phyloP scores from a whole-genome alignment of 2,888 invertebrate species.

The Hipparchia sbordonii region DNA sequence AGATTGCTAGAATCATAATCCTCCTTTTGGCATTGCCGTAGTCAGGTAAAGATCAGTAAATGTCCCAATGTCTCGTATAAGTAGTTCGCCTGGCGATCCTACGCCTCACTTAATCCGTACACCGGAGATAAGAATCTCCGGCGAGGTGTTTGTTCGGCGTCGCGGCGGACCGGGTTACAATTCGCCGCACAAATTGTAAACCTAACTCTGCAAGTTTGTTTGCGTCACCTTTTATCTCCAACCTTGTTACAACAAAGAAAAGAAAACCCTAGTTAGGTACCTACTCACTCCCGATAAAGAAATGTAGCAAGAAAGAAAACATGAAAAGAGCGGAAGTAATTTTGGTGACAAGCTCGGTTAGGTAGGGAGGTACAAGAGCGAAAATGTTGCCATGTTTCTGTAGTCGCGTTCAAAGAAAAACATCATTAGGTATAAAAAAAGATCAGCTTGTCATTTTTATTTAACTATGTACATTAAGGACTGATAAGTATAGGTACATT shows the following conservation, averaged over 20 bases:
- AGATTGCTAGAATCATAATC: no score
- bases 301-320: conserved; percentile 7
- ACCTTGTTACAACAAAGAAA: not conserved
- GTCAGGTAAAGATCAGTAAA: no score
- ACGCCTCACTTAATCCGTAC: conserved; percentile 3
- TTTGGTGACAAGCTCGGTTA: not conserved
- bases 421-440: not conserved
- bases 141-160: conserved; percentile 10
- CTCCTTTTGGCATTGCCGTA: no score
- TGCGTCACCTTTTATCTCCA: conserved; percentile 12
- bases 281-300: not conserved
- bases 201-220: not conserved
- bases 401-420: not conserved
- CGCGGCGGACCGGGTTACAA: not conserved
- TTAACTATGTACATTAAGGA: not conserved
- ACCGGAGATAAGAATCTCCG: conserved; percentile 10
- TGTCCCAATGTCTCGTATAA: not conserved
- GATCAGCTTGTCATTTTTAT: not conserved
- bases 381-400: not conserved
- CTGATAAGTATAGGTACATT: not conserved
- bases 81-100: not conserved
- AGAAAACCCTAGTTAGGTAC: not conserved
- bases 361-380: not conserved
- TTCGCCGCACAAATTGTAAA: conserved; percentile 18
- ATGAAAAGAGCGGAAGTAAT: conserved; percentile 11